Evolutionary conservation across 37 sponge, comb jelly and placozoan species (phyloP).

Genomic region (Spongilla lacustris): DNA sequence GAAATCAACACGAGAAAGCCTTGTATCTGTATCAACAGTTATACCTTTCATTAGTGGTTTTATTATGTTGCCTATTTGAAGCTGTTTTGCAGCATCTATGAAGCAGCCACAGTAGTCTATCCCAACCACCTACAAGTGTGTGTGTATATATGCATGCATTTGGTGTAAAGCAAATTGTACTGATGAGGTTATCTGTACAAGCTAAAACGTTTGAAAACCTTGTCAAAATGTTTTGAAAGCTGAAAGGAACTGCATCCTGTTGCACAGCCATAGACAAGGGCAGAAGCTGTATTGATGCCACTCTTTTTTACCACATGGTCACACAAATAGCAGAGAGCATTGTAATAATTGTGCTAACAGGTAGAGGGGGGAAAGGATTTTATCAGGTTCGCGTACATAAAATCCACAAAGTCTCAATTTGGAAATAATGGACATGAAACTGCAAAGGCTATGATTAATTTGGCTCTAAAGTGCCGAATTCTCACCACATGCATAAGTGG

Average conservation of each 20-base stretch:
- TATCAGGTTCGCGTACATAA: too few relatives aligned
- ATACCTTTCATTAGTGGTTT: background rate
- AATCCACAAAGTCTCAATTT: too few relatives aligned
- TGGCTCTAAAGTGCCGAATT: too few relatives aligned
- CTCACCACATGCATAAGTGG: too few relatives aligned
- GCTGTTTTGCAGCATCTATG: constrained; percentile 49
- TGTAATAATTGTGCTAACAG: background rate
- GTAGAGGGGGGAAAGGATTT: background rate
- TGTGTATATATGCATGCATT: background rate
- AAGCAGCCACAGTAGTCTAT: constrained; percentile 75
- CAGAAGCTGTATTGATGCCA: constrained; percentile 3
- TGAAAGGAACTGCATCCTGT: constrained; percentile 49
- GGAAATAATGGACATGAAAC: too few relatives aligned
- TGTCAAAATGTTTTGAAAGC: constrained; percentile 49
- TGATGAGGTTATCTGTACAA: too few relatives aligned
- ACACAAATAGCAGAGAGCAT: background rate
- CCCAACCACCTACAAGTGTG: constrained; percentile 63
- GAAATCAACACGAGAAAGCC: background rate
- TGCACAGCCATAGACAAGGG: constrained; percentile 69
- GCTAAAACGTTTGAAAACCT: too few relatives aligned
- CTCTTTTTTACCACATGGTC: constrained; percentile 9
- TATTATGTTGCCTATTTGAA: constrained; percentile 53
- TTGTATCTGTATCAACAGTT: background rate
- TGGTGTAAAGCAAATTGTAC: background rate
- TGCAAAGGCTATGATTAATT: too few relatives aligned